These are phyloP conservation scores for Archips crataeganus DNA, from an alignment of 2,888 invertebrate genomes.

Conservation along the genomic window DNA sequence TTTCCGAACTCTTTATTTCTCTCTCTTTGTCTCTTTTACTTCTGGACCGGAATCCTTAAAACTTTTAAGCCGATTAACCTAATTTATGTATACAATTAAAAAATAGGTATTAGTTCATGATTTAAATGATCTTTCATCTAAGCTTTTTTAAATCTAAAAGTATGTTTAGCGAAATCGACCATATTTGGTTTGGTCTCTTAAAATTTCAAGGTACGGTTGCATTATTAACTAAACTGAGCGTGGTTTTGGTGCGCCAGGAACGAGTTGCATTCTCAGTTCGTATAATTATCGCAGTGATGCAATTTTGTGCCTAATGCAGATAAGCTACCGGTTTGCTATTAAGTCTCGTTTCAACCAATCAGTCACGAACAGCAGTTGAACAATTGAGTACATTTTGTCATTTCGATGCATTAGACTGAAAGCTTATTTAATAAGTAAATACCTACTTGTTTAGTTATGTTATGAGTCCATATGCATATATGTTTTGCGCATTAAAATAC, in stretches of 20 bases:
- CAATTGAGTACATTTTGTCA: constrained; percentile 26
- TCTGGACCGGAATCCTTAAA: no score
- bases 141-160: no score
- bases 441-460: neutral
- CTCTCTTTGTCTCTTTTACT: no score
- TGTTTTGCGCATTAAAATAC: no score
- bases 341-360: constrained; percentile 6
- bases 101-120: no score
- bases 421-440: neutral
- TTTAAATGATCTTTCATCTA: no score
- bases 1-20: no score
- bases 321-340: constrained; percentile 53
- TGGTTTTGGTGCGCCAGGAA: constrained; percentile 25
- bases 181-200: neutral
- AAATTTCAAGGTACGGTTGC: neutral
- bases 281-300: constrained; percentile 61
- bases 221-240: neutral
- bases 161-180: no score
- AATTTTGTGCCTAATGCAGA: constrained; percentile 56
- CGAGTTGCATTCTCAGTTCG: constrained; percentile 40
- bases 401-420: neutral
- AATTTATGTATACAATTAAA: no score
- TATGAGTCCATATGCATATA: no score
- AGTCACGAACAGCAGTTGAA: neutral
- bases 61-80: no score